phyloP scores from a whole-genome alignment of 2,888 invertebrate genomes.

The Icerya purchasi region DNA sequence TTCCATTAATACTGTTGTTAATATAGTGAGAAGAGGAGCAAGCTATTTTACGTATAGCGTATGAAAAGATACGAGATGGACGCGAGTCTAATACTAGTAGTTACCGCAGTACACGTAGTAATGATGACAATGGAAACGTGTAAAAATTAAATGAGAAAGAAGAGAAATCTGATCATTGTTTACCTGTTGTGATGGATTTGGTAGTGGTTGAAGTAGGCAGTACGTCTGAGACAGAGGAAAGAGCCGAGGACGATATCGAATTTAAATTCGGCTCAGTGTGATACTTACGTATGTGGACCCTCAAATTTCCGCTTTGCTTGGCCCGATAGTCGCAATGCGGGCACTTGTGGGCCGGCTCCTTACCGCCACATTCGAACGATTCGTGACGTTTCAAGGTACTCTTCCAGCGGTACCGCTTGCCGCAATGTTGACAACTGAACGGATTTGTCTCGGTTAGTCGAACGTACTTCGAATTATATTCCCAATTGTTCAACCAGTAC shows the following conservation, averaged over 20 bases:
- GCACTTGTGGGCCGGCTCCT: constrained; percentile 60
- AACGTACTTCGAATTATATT: constrained; percentile 17
- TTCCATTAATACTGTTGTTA: too few species aligned
- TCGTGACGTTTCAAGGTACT: constrained; percentile 62
- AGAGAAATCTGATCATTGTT: too few species aligned
- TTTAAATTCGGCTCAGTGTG: constrained; percentile 12
- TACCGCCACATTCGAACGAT: constrained; percentile 64
- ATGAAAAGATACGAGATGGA: too few species aligned
- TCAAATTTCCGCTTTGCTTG: constrained; percentile 59
- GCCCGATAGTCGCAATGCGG: constrained; percentile 56
- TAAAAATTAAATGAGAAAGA: too few species aligned
- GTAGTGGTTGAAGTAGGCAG: not conserved
- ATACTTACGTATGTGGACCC: constrained; percentile 50
- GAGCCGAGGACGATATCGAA: not conserved
- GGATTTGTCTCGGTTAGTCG: constrained; percentile 16
- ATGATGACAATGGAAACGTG: too few species aligned
- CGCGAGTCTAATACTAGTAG: too few species aligned
- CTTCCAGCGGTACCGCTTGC: constrained; percentile 69
- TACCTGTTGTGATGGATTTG: too few species aligned
- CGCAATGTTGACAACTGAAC: constrained; percentile 47
- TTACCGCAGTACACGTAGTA: too few species aligned
- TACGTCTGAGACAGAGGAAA: not conserved
- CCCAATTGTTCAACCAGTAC: constrained; percentile 17
- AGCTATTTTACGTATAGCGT: too few species aligned
- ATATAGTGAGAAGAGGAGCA: too few species aligned